Evolutionary conservation across 2,113 vertebrate genomes (phyloP).

Genomic region (Myrmophylax atrothorax): DNA sequence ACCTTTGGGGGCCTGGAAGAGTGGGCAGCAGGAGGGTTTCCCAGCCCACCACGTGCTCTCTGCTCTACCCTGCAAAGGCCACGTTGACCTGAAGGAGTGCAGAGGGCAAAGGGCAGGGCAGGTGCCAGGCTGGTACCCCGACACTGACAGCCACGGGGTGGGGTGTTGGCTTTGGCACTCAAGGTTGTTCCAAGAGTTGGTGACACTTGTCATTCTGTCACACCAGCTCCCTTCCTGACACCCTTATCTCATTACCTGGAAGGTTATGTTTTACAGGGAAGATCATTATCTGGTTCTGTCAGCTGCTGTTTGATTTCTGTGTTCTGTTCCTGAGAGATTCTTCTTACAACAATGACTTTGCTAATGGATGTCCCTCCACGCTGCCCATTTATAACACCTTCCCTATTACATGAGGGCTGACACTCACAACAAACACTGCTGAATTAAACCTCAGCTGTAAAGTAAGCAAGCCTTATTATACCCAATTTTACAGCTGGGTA

Average conservation of each 20-base stretch:
- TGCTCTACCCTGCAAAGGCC: neutral
- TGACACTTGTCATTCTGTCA: neutral
- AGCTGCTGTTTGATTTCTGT: neutral
- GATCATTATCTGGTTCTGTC: neutral
- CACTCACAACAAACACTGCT: constrained; percentile 6
- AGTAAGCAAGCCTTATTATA: constrained; percentile 51
- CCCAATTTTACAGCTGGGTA: constrained; percentile 45
- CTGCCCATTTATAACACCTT: neutral
- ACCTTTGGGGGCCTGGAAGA: neutral
- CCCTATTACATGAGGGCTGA: neutral
- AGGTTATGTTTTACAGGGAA: neutral
- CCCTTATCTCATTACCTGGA: neutral
- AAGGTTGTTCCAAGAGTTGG: neutral
- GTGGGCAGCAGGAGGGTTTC: neutral
- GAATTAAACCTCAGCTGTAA: constrained; percentile 30
- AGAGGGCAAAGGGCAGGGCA: neutral
- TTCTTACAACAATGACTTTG: neutral
- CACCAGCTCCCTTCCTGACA: neutral
- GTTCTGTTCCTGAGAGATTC: neutral
- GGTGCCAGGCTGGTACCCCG: neutral
- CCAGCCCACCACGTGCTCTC: neutral
- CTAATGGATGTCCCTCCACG: neutral
- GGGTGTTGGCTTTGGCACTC: neutral
- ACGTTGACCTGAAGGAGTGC: accelerated
- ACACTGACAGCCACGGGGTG: accelerated